phyloP scores from a whole-genome alignment of 2,797 vertebrate genomes.

The Anguilla obscura region DNA sequence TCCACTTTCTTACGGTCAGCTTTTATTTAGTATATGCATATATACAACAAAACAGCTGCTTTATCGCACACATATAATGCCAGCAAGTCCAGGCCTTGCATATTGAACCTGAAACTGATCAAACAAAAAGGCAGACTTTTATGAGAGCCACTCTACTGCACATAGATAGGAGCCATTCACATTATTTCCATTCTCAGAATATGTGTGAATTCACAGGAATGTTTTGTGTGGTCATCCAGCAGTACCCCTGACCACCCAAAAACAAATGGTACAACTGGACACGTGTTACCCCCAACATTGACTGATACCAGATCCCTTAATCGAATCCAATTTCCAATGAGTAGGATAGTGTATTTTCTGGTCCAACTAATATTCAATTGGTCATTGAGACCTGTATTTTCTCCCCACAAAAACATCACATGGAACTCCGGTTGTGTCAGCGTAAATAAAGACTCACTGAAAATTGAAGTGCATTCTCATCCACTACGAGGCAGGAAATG shows the following conservation, averaged over 20 bases:
- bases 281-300: no score
- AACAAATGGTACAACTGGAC: background rate
- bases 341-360: background rate
- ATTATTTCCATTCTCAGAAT: background rate
- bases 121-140: background rate
- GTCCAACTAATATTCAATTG: background rate
- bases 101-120: background rate
- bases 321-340: background rate
- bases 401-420: background rate
- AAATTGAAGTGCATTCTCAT: background rate
- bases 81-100: background rate
- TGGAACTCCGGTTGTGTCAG: background rate
- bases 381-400: background rate
- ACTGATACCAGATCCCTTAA: background rate
- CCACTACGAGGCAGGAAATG: background rate
- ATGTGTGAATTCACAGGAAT: background rate
- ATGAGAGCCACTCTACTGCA: background rate
- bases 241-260: background rate
- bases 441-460: background rate
- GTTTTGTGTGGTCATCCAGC: background rate
- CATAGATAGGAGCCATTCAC: background rate
- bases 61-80: background rate
- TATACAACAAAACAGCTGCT: background rate
- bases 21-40: background rate
- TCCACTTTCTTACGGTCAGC: background rate